These are phyloP conservation scores for Malachius bipustulatus DNA, from an alignment of 2,888 invertebrate genomes.

Conservation along the genomic window DNA sequence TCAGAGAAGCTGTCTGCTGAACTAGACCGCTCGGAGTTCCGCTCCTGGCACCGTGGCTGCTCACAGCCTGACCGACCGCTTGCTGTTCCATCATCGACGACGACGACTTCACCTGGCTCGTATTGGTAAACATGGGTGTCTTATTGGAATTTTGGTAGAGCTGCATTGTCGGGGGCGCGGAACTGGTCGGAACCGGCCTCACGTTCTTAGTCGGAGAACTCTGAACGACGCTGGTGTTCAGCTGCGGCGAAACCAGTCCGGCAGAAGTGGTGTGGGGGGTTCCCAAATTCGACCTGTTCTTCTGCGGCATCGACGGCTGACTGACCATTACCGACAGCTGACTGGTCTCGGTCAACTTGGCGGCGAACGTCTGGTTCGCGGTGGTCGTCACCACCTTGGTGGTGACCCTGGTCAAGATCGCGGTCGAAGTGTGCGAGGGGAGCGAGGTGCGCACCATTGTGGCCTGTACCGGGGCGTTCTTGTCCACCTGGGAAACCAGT, in stretches of 20 bases:
- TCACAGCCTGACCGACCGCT: slow-evolving; percentile 3
- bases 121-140: slow-evolving; percentile 14
- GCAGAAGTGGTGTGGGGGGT: slow-evolving; percentile 21
- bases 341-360: slow-evolving; percentile 51
- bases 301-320: slow-evolving; percentile 11
- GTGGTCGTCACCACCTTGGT: slow-evolving; percentile 25
- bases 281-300: slow-evolving; percentile 11
- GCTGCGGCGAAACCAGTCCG: slow-evolving; percentile 30
- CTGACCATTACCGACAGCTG: slow-evolving; percentile 18
- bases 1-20: slow-evolving; percentile 11
- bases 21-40: slow-evolving; percentile 20
- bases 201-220: slow-evolving; percentile 30
- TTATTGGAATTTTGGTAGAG: slow-evolving; percentile 30
- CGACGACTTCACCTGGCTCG: slow-evolving; percentile 7
- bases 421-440: slow-evolving; percentile 43
- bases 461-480: slow-evolving; percentile 33
- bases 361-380: slow-evolving; percentile 55
- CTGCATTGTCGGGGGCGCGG: slow-evolving; percentile 35
- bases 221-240: slow-evolving; percentile 20
- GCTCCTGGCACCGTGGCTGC: slow-evolving; percentile 13
- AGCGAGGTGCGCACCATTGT: slow-evolving; percentile 29
- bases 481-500: slow-evolving; percentile 45
- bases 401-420: slow-evolving; percentile 36
- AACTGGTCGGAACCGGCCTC: slow-evolving; percentile 33
- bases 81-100: too few relatives aligned